Evolutionary conservation across 1,140 invertebrate species (phyloP).

Genomic region (Temnothorax longispinosus): DNA sequence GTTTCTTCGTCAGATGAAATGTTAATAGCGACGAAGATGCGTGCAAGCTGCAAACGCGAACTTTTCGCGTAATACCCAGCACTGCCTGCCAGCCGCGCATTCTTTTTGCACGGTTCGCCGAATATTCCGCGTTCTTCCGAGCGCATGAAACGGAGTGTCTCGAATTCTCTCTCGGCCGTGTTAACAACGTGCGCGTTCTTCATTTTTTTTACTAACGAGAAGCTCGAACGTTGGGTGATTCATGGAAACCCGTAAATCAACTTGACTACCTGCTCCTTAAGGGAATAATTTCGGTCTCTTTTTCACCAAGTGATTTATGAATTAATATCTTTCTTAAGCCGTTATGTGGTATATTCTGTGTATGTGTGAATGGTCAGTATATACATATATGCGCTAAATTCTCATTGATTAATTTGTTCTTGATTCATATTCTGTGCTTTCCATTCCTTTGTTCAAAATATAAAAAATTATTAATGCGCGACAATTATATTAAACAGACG

Average conservation of each 20-base stretch:
- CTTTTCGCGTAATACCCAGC: slow-evolving; percentile 33
- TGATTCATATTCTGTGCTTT: not conserved
- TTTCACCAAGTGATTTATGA: slow-evolving; percentile 60
- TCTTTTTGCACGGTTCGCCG: slow-evolving; percentile 37
- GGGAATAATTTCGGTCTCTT: slow-evolving; percentile 64
- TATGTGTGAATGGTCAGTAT: slow-evolving; percentile 30
- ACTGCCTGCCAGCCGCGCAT: slow-evolving; percentile 9
- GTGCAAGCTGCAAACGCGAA: slow-evolving; percentile 31
- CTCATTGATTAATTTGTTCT: not conserved
- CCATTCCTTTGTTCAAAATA: not conserved
- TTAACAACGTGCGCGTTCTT: slow-evolving; percentile 52
- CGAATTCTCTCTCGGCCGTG: slow-evolving; percentile 33
- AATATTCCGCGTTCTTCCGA: slow-evolving; percentile 27
- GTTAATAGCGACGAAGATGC: slow-evolving; percentile 75
- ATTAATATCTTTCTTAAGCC: slow-evolving; percentile 66
- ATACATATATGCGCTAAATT: not conserved
- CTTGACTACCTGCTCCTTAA: slow-evolving; percentile 58
- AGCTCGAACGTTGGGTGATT: slow-evolving; percentile 51
- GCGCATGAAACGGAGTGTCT: slow-evolving; percentile 33
- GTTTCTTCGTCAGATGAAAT: slow-evolving; percentile 77
- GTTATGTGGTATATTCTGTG: slow-evolving; percentile 8
- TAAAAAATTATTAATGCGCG: not conserved
- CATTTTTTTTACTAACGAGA: slow-evolving; percentile 57
- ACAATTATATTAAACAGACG: not conserved
- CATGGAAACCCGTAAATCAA: slow-evolving; percentile 65